Conservation (phyloP, 2,797 vertebrate genomes). For the Chanos chanos region DNA sequence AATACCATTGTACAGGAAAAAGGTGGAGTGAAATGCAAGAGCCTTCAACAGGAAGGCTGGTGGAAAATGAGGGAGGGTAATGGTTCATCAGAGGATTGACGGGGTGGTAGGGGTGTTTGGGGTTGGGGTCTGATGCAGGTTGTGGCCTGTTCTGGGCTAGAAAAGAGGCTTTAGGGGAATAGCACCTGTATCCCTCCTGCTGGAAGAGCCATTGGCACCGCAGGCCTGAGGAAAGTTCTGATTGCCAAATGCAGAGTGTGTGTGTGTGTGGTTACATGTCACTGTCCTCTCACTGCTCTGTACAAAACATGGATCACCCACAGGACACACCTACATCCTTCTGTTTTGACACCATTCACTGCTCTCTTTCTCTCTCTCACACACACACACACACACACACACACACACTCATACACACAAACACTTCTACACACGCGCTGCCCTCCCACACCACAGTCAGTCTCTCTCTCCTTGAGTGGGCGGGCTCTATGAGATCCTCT, state of each 20-base stretch:
- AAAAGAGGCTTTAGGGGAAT: constrained; percentile 68
- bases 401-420: neutral
- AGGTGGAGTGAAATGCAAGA: constrained; percentile 40
- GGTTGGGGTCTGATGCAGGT: no score
- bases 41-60: constrained; percentile 4
- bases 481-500: constrained; percentile 88
- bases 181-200: constrained; percentile 73
- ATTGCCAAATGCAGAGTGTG: constrained; percentile 39
- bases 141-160: constrained; percentile 53
- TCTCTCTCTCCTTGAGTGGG: constrained; percentile 36
- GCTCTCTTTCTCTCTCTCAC: no score
- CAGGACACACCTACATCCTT: no score
- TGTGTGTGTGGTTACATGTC: no score
- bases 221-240: constrained; percentile 36
- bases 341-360: no score
- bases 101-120: constrained; percentile 20
- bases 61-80: no score
- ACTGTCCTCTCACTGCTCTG: no score
- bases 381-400: neutral
- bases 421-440: neutral
- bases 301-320: no score
- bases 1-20: constrained; percentile 44
- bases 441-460: constrained; percentile 20
- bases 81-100: no score
- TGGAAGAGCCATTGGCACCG: constrained; percentile 37